Evolutionary conservation across 2,113 vertebrate species (phyloP).

Genomic region (Ginglymostoma cirratum): DNA sequence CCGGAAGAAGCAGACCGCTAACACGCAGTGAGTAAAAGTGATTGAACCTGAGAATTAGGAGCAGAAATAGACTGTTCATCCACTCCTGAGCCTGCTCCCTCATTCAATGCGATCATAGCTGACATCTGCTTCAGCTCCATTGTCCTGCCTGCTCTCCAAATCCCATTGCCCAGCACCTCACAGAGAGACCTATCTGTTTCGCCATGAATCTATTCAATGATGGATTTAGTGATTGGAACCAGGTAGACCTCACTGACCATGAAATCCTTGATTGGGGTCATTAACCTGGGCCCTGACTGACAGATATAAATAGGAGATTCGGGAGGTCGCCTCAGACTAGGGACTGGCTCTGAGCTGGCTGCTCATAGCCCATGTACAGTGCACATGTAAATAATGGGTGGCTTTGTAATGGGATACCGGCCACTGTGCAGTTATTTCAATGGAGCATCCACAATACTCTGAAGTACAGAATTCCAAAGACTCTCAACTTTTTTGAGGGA

Average conservation of each 20-base stretch:
- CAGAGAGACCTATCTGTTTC: not conserved
- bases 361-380: too few species aligned
- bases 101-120: not conserved
- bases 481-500: not conserved
- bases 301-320: too few species aligned
- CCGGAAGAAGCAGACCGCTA: not conserved
- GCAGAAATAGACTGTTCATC: not conserved
- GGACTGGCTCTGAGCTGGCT: too few species aligned
- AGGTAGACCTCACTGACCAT: too few species aligned
- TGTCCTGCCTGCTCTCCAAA: not conserved
- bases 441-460: not conserved
- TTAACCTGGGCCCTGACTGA: too few species aligned
- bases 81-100: not conserved
- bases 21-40: not conserved
- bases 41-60: not conserved
- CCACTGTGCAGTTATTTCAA: too few species aligned
- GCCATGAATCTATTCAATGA: not conserved
- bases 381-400: too few species aligned
- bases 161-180: not conserved
- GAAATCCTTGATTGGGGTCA: too few species aligned
- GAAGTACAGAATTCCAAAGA: not conserved
- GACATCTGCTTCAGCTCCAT: not conserved
- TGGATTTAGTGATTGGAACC: too few species aligned
- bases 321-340: too few species aligned
- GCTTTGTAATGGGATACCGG: too few species aligned